Conservation (phyloP, 2,797 vertebrate species). For the Pseudochaenichthys georgianus region DNA sequence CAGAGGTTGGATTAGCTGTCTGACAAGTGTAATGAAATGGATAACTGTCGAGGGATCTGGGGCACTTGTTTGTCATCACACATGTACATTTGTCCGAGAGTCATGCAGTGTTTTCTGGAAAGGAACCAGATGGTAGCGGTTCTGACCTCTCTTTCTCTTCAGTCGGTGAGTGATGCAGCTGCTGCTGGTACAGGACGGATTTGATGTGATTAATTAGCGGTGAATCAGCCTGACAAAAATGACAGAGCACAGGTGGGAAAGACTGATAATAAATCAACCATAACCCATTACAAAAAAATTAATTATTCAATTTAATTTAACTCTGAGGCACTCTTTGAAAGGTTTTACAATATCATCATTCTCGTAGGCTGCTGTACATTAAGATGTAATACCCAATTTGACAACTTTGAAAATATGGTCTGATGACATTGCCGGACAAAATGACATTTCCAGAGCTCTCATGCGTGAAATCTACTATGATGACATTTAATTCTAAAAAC, state of each 20-base stretch:
- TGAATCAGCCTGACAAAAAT: slow-evolving; percentile 51
- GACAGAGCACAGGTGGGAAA: slow-evolving; percentile 48
- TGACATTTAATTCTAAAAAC: slow-evolving; percentile 25
- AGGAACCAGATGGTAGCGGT: slow-evolving; percentile 66
- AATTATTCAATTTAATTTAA: not conserved
- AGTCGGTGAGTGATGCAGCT: slow-evolving; percentile 37
- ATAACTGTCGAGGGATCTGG: slow-evolving; percentile 31
- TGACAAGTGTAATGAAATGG: slow-evolving; percentile 35
- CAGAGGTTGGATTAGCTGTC: slow-evolving; percentile 39
- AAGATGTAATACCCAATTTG: not conserved
- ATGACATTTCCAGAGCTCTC: not conserved
- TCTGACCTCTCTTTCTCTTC: slow-evolving; percentile 53
- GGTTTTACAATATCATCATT: not conserved
- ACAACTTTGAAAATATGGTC: slow-evolving; percentile 1
- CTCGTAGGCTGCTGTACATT: not conserved
- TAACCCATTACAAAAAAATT: not conserved
- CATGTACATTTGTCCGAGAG: slow-evolving; percentile 40
- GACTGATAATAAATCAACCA: slow-evolving; percentile 13
- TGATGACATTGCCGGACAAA: not conserved
- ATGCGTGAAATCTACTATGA: not conserved
- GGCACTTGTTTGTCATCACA: slow-evolving; percentile 46
- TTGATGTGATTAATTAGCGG: slow-evolving; percentile 60
- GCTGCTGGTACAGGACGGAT: slow-evolving; percentile 26
- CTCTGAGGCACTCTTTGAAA: not conserved
- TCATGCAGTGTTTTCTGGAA: slow-evolving; percentile 35